phyloP scores from a whole-genome alignment of 2,888 invertebrate genomes.

The Synergus gifuensis region DNA sequence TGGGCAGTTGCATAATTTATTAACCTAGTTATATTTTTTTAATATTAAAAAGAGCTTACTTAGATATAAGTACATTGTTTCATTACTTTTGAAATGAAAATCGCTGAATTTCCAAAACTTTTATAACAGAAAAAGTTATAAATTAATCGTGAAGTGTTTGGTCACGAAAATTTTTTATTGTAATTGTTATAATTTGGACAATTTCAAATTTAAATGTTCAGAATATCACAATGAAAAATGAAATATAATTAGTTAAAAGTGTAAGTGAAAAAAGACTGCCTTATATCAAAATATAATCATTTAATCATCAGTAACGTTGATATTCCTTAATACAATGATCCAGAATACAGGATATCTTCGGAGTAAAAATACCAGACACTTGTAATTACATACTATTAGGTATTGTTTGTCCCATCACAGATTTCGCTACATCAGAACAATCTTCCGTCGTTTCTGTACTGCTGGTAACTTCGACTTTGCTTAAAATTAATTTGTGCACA shows the following conservation, averaged over 20 bases:
- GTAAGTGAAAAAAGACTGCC: not conserved
- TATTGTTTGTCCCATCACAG: conserved; percentile 18
- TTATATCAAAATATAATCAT: conserved; percentile 39
- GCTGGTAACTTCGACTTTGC: conserved; percentile 11
- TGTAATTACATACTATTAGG: conserved; percentile 21
- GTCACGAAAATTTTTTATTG: too few relatives aligned
- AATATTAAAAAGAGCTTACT: too few relatives aligned
- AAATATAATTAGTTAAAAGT: not conserved
- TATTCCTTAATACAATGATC: conserved; percentile 13
- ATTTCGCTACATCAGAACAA: conserved; percentile 1
- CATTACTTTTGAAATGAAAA: too few relatives aligned
- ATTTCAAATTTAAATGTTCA: too few relatives aligned
- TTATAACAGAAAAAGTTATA: too few relatives aligned
- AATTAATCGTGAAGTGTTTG: too few relatives aligned
- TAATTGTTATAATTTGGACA: too few relatives aligned
- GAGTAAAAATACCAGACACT: conserved; percentile 25
- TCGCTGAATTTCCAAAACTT: too few relatives aligned
- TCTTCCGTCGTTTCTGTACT: not conserved
- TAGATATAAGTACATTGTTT: too few relatives aligned
- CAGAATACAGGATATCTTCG: conserved; percentile 5
- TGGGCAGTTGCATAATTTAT: too few relatives aligned
- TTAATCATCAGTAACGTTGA: conserved; percentile 29
- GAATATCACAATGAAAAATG: too few relatives aligned
- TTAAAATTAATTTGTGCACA: conserved; percentile 32
- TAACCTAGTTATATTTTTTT: too few relatives aligned